Conservation (phyloP, 2,888 invertebrate species). For the Ditylenchus weischeri region DNA sequence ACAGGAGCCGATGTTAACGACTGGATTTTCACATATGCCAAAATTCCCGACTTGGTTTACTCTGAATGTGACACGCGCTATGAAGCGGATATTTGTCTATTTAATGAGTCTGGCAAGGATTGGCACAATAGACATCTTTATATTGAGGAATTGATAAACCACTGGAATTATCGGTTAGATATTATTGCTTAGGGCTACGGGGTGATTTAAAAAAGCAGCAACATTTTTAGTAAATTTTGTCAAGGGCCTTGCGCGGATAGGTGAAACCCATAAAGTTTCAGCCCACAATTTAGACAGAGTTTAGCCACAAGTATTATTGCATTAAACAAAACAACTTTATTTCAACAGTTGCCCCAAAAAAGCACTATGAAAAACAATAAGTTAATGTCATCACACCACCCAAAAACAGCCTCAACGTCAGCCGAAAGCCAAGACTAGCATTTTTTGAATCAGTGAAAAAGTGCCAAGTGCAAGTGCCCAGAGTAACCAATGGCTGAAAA, state of each 20-base stretch:
- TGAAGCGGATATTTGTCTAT: slow-evolving; percentile 18
- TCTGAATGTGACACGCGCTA: slow-evolving; percentile 42
- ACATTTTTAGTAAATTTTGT: slow-evolving; percentile 9
- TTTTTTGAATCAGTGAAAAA: too few relatives aligned
- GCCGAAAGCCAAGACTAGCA: too few relatives aligned
- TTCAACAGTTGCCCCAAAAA: background rate
- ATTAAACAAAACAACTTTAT: background rate
- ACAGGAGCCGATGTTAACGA: slow-evolving; percentile 44
- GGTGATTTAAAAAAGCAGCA: slow-evolving; percentile 2
- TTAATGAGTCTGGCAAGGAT: slow-evolving; percentile 28
- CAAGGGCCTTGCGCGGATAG: too few relatives aligned
- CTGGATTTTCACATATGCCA: slow-evolving; percentile 56
- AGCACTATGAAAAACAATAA: too few relatives aligned
- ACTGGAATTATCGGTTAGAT: slow-evolving; percentile 17
- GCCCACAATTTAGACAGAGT: too few relatives aligned
- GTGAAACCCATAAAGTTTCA: too few relatives aligned
- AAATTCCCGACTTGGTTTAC: slow-evolving; percentile 49
- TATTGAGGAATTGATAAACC: slow-evolving; percentile 26
- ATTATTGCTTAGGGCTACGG: background rate
- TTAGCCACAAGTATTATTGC: too few relatives aligned
- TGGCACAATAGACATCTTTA: slow-evolving; percentile 24
- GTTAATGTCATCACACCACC: too few relatives aligned
- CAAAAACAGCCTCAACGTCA: too few relatives aligned
- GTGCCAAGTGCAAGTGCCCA: too few relatives aligned
- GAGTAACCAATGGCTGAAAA: too few relatives aligned